Percentiles rank a stretch among this genome's conserved stretches.
phyloP scores from a whole-genome alignment of 2,888 invertebrate genomes.

The Unio delphinus region DNA sequence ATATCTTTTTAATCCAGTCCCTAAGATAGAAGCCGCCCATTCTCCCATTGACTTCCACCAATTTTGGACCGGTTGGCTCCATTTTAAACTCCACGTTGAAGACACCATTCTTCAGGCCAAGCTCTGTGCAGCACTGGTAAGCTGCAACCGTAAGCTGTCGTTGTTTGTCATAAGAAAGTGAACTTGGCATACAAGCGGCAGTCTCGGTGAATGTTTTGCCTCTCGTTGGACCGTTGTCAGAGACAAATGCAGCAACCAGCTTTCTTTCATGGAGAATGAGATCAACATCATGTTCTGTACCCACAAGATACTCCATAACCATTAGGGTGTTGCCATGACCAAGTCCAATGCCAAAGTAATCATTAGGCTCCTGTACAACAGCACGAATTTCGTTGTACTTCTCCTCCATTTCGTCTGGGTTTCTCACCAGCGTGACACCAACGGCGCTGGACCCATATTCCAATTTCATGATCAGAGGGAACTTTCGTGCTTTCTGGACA shows the following conservation, averaged over 20 bases:
- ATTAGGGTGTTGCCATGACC: constrained; percentile 45
- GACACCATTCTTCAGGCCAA: constrained; percentile 38
- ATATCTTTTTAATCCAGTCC: constrained; percentile 42
- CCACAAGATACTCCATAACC: constrained; percentile 39
- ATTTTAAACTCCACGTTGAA: constrained; percentile 52
- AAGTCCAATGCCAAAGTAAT: constrained; percentile 46
- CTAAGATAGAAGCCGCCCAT: constrained; percentile 50
- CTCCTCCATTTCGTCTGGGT: constrained; percentile 21
- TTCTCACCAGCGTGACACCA: constrained; percentile 41
- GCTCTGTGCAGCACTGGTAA: constrained; percentile 44
- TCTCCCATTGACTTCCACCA: constrained; percentile 52
- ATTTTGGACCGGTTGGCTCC: constrained; percentile 48
- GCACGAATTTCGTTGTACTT: constrained; percentile 25
- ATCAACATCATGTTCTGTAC: constrained; percentile 56
- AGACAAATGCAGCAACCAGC: constrained; percentile 47
- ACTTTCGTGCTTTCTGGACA: constrained; percentile 3
- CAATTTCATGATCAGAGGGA: constrained; percentile 48
- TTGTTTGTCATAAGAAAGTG: constrained; percentile 30
- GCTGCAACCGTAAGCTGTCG: constrained; percentile 36
- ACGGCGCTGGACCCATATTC: constrained; percentile 55
- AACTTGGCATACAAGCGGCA: constrained; percentile 42
- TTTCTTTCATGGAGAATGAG: constrained; percentile 42
- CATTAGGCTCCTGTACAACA: constrained; percentile 22
- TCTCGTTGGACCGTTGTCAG: constrained; percentile 53
- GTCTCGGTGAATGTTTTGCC: constrained; percentile 31